Percentiles rank a stretch among this genome's conserved stretches.
phyloP scores from a whole-genome alignment of 2,888 invertebrate species.

The Lasioglossum malachurum region DNA sequence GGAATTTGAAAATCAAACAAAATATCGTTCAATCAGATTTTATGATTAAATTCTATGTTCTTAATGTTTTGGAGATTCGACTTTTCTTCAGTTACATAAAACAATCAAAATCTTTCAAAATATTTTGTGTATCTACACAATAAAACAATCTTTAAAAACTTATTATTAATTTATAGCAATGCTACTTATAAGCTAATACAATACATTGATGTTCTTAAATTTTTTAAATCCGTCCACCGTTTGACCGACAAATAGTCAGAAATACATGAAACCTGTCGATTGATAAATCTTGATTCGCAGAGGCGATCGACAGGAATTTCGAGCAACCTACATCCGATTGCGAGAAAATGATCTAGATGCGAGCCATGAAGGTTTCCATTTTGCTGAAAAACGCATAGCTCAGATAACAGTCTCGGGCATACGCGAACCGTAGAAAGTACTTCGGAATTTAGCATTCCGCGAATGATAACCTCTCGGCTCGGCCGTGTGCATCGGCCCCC shows the following conservation, averaged over 20 bases:
- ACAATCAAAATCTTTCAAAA: too few relatives aligned
- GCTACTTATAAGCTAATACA: too few relatives aligned
- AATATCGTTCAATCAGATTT: neutral
- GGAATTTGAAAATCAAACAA: neutral
- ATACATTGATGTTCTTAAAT: too few relatives aligned
- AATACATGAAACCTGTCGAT: too few relatives aligned
- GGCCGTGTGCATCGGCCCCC: neutral
- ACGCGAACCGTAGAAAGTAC: slow-evolving; percentile 7
- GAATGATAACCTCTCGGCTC: neutral
- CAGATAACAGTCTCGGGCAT: neutral
- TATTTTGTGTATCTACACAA: too few relatives aligned
- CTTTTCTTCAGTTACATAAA: too few relatives aligned
- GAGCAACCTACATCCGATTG: neutral
- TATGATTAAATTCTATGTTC: too few relatives aligned
- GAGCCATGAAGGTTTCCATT: neutral
- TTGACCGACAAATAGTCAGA: too few relatives aligned
- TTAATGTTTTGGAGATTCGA: too few relatives aligned
- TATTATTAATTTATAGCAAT: too few relatives aligned
- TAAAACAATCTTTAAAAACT: too few relatives aligned
- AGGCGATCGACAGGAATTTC: neutral
- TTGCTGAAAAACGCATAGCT: neutral
- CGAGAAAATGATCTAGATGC: neutral
- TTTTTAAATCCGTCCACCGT: too few relatives aligned
- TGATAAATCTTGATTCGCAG: neutral
- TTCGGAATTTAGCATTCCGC: slow-evolving; percentile 6